phyloP scores from a whole-genome alignment of 2,888 invertebrate species.

The Meghimatium bilineatum region DNA sequence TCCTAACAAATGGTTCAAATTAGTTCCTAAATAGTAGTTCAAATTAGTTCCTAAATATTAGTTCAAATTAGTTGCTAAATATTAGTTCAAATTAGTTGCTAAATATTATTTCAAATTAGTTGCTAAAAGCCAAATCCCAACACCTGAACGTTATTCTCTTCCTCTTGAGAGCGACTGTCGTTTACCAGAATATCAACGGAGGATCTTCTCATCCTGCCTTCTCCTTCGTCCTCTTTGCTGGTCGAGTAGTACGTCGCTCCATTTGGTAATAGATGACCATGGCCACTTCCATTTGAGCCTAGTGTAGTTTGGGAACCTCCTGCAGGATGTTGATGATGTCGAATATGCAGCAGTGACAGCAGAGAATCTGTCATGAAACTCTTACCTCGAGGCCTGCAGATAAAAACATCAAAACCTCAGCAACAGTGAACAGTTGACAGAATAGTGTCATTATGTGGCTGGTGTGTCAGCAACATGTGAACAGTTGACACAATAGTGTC shows the following conservation, averaged over 20 bases:
- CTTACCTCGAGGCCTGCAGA: constrained; percentile 18
- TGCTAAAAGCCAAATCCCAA: not conserved
- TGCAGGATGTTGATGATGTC: constrained; percentile 25
- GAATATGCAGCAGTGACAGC: constrained; percentile 20
- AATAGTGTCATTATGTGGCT: too few species aligned
- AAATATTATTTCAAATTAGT: not conserved
- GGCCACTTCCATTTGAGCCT: constrained; percentile 3
- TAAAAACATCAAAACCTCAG: not conserved
- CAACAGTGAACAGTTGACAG: too few species aligned
- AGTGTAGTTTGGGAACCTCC: not conserved
- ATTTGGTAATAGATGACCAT: constrained; percentile 13
- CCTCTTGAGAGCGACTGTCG: not conserved
- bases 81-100: too few species aligned
- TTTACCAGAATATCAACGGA: constrained; percentile 25
- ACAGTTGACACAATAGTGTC: too few species aligned
- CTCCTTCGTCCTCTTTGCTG: not conserved
- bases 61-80: too few species aligned
- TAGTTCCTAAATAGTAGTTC: too few species aligned
- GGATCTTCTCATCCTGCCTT: constrained; percentile 8
- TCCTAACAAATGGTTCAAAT: too few species aligned
- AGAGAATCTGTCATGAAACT: constrained; percentile 28
- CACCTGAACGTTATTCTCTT: not conserved
- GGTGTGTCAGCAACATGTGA: too few species aligned
- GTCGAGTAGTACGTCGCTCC: constrained; percentile 7
- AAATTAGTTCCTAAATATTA: too few species aligned